These are phyloP conservation scores for Gymnoscelis rufifasciata DNA, from an alignment of 2,888 invertebrate species.

Conservation along the genomic window DNA sequence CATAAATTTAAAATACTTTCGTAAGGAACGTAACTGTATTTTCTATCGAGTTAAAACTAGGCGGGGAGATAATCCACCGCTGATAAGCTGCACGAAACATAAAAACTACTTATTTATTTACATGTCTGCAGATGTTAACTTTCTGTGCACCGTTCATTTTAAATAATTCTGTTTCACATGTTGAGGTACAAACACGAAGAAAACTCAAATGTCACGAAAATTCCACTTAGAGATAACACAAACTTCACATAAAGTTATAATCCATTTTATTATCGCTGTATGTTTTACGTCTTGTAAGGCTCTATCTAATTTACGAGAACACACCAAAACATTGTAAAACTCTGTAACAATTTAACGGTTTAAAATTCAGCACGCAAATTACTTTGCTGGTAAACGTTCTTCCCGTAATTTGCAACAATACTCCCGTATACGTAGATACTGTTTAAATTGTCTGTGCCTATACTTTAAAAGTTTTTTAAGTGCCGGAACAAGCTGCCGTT, in stretches of 20 bases:
- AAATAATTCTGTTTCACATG: too few relatives aligned
- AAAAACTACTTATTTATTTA: too few relatives aligned
- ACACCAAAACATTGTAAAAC: conserved; percentile 22
- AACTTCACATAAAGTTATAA: conserved; percentile 13
- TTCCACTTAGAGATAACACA: conserved; percentile 2
- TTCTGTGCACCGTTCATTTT: too few relatives aligned
- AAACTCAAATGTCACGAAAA: not conserved
- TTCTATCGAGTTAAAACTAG: too few relatives aligned
- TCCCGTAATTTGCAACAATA: conserved; percentile 53
- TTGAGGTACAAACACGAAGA: not conserved
- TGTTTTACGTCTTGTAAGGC: conserved; percentile 10
- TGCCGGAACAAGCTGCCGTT: conserved; percentile 74
- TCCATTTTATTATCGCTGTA: conserved; percentile 3
- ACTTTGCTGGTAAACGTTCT: conserved; percentile 40
- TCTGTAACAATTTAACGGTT: conserved; percentile 24
- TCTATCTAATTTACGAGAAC: conserved; percentile 18
- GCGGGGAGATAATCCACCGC: too few relatives aligned
- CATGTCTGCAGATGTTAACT: too few relatives aligned
- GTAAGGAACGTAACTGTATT: too few relatives aligned
- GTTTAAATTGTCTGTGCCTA: conserved; percentile 66
- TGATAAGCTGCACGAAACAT: too few relatives aligned
- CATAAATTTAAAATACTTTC: too few relatives aligned
- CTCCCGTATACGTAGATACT: conserved; percentile 46
- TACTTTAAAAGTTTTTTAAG: conserved; percentile 75
- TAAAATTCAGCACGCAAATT: conserved; percentile 35